Base-by-base conservation (phyloP, 1,140 invertebrate genomes). In the Cydia fagiglandana region DNA sequence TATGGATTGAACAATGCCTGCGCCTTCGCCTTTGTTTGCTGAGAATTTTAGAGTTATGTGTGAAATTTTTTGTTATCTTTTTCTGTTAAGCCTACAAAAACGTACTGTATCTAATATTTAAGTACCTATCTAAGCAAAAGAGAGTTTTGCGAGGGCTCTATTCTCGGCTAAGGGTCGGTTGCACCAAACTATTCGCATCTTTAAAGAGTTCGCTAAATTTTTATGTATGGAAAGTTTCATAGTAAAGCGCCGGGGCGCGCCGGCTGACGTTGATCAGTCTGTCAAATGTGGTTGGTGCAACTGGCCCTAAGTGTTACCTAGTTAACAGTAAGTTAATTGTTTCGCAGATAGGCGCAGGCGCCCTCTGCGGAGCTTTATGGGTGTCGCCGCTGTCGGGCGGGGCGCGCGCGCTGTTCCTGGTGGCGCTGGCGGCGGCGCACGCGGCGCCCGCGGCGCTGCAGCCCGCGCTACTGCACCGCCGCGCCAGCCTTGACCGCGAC, bases 341-440 rank as follows among this genome's bases (percentile, higher is more conserved):
- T 12, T 66, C 24, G 9, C 56, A 92, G 89, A 79, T 91, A 76
- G 91, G 86, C 24, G 90, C 84, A 6, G 87, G 83, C 0, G 84
- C 84, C 61, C 78, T 84, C n/a, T 91, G 90, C 76, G 87, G 87
- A 24, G 86, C 83, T 34, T 76, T 91, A 68, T 92, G 86, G 91
- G 85, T 88, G 70, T 84, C 85, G 6, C 87, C 88, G 73, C 76
- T 88, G 76, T 76, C 85, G 41, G 84, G 83, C 5, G 74, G 78
- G 17, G 77, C 78, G 73, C 88, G 90, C 15, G 78, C 79, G 13
- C 73, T 75, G 70, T 74, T 91, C 75, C 77, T 92, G 81, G n/a
- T 75, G 9, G 77, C 76, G 73, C 75, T 91, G 75, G 87, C 86
- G 15, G 76, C 76, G 4, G 83, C 80, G 74, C 85, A 91, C 80